Percentiles rank a stretch among this genome's conserved stretches.
These are phyloP conservation scores for Cosmorhoe ocellata DNA, from an alignment of 2,888 invertebrate species.

Conservation along the genomic window DNA sequence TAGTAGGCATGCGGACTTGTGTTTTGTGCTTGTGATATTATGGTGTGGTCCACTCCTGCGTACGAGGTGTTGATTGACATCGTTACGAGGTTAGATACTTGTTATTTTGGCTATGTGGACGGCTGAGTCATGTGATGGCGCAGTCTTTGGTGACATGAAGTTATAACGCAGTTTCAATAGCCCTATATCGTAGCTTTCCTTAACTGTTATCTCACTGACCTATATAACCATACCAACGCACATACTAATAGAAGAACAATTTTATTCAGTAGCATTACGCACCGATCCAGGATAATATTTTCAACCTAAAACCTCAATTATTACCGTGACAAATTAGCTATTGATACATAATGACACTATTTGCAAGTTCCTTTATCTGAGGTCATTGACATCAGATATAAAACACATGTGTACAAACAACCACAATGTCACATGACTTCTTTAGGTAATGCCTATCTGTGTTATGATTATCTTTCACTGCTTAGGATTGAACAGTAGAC, in stretches of 20 bases:
- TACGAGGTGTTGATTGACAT: conserved; percentile 78
- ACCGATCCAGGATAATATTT: not conserved
- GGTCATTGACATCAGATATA: conserved; percentile 30
- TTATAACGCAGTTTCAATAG: conserved; percentile 11
- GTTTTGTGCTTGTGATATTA: conserved; percentile 73
- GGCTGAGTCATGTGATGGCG: conserved; percentile 42
- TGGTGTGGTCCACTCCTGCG: conserved; percentile 79
- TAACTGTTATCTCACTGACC: conserved; percentile 2
- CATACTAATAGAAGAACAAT: not conserved
- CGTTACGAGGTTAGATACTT: conserved; percentile 67
- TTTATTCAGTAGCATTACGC: not conserved
- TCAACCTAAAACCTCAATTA: conserved; percentile 1
- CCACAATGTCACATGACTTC: too few relatives aligned
- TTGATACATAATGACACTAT: conserved; percentile 10
- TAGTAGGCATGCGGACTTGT: conserved; percentile 69
- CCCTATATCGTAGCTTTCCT: not conserved
- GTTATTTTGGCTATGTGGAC: conserved; percentile 29
- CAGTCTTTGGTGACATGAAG: conserved; percentile 23
- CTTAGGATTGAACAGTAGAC: too few relatives aligned
- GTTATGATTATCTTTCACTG: too few relatives aligned
- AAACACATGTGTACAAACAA: conserved; percentile 18
- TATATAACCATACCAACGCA: not conserved
- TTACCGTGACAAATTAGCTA: conserved; percentile 1
- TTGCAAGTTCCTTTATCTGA: conserved; percentile 23
- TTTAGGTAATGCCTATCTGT: not conserved